Evolutionary conservation across 2,888 invertebrate species (phyloP).

Genomic region (Stenodema calcarata): DNA sequence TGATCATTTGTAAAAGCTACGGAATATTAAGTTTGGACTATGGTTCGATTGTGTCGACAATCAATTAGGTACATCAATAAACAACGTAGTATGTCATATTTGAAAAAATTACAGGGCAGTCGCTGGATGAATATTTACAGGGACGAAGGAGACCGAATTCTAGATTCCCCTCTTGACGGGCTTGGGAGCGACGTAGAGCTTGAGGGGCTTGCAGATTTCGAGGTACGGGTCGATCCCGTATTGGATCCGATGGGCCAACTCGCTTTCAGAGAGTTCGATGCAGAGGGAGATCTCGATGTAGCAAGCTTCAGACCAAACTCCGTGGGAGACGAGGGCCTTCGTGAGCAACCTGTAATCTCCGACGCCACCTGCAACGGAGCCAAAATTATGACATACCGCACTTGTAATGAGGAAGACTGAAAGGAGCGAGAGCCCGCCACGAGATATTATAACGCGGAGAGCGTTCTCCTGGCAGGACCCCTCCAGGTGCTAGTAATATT

Average conservation of each 20-base stretch:
- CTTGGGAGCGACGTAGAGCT: slow-evolving; percentile 86
- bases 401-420: not conserved
- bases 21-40: no score
- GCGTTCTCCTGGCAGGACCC: no score
- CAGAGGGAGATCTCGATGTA: slow-evolving; percentile 86
- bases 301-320: slow-evolving; percentile 91
- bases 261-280: slow-evolving; percentile 73
- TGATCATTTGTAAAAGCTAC: no score
- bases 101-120: no score
- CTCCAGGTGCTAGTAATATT: no score
- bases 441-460: not conserved
- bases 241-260: slow-evolving; percentile 63
- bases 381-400: slow-evolving; percentile 33
- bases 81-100: not conserved
- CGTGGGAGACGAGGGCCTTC: slow-evolving; percentile 86
- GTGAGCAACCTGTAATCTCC: slow-evolving; percentile 73
- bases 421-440: no score
- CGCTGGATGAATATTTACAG: slow-evolving; percentile 9
- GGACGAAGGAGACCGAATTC: slow-evolving; percentile 52
- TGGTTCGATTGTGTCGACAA: no score
- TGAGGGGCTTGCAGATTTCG: slow-evolving; percentile 84
- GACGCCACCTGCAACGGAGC: slow-evolving; percentile 63
- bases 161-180: slow-evolving; percentile 82
- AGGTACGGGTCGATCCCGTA: slow-evolving; percentile 68
- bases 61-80: no score